Evolutionary conservation across 2,113 vertebrate species (phyloP), one percentile per base, ranked within the genome.

Genomic region (Ardeotis arabs): DNA sequence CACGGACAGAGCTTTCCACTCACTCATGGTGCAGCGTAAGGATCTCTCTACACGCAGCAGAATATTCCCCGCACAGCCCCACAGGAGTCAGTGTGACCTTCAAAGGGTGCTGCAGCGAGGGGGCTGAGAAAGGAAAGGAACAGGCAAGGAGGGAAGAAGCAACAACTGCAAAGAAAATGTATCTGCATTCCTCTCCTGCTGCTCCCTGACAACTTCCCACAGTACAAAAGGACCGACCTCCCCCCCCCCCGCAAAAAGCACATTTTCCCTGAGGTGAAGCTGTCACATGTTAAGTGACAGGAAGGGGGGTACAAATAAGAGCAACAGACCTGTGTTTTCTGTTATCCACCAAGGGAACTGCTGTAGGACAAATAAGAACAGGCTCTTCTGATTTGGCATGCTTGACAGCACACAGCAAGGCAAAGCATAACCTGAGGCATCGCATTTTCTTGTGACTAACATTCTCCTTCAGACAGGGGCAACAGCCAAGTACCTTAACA

Each of bases 1-100:
- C 24, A 28, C 24, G 2, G 21, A 44, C 31, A 19, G 52, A 4
- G 4, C 84, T 84, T 78, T 35, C 60, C 13, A 7, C 21, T 62
- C 2, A 1, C 69, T 24, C 29, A 2, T 8, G 7, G 47, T 17
- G 27, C 33, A 21, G 55, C 7, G 0, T 20, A 37, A 68, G 47
- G 67, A 28, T 56, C 28, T 67, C 41, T 39, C 10, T 27, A 18
- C 37, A 3, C 1, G 4, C 31, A n/a, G 47, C 27, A 12, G 29
- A 55, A n/a, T 20, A 20, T 27, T 27, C 66, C 27, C 27, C 23
- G 23, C 22, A 11, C 25, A 86, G 28, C 33, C 49, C 31, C 67
- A 33, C 2, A 1, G 4, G 47, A 31, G 15, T 39, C 35, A 56
- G 13, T 0, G 11, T 28, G 53, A 69, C 45, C 33, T 69, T 73